Percentiles rank a stretch among this genome's conserved stretches.
These are phyloP conservation scores for Drosophila peninsularis DNA, from an alignment of 2,888 invertebrate genomes.

Conservation along the genomic window DNA sequence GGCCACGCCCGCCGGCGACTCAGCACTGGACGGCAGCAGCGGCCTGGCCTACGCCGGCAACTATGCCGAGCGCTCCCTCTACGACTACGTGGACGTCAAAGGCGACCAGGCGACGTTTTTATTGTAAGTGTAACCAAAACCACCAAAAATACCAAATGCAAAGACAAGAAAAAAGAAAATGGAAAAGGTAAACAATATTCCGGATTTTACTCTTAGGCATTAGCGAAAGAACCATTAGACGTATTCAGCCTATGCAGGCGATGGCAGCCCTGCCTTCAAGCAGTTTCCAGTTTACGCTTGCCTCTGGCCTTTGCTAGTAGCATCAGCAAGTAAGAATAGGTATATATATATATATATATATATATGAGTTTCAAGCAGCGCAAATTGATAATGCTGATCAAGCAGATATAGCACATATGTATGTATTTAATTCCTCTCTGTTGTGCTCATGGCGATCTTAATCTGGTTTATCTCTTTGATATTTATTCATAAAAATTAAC, in stretches of 20 bases:
- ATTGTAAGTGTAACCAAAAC: constrained; percentile 74
- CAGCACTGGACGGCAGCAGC: constrained; percentile 41
- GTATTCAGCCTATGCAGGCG: not conserved
- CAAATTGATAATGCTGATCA: too few relatives aligned
- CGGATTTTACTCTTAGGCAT: constrained; percentile 65
- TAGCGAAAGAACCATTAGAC: constrained; percentile 12
- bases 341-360: not conserved
- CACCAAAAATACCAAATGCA: constrained; percentile 55
- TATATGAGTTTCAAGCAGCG: not conserved
- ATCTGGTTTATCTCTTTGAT: too few relatives aligned
- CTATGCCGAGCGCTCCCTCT: constrained; percentile 64
- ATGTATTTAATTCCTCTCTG: too few relatives aligned
- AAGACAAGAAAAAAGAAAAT: constrained; percentile 40
- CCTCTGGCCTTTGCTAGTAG: too few relatives aligned
- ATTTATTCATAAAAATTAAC: too few relatives aligned
- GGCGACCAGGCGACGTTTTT: constrained; percentile 71
- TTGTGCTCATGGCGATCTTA: too few relatives aligned
- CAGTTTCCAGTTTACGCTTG: too few relatives aligned
- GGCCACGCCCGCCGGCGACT: constrained; percentile 59
- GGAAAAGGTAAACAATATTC: constrained; percentile 22
- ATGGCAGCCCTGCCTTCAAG: too few relatives aligned
- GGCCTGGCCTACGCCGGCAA: constrained; percentile 41
- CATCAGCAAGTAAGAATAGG: not conserved
- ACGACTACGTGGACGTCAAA: constrained; percentile 73
- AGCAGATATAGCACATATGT: too few relatives aligned